Base-by-base conservation (phyloP, 2,888 invertebrate genomes). In the Malacosoma neustria region DNA sequence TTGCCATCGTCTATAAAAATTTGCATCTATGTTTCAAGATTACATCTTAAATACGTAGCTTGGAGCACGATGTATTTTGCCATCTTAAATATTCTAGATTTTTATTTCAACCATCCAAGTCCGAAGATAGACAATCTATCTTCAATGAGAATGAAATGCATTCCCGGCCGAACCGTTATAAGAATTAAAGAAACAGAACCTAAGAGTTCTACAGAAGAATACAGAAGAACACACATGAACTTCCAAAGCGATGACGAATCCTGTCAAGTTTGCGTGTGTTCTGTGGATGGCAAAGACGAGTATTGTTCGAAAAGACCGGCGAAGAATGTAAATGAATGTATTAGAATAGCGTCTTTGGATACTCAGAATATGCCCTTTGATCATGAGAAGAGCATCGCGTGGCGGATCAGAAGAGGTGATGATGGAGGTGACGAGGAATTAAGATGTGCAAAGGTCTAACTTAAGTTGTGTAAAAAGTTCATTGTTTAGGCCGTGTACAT, bases 221-320 rank as follows among this genome's bases (percentile, higher is more conserved):
- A 30, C 11, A 51, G 66, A 37, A 55, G 68, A 29, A 40, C 44
- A 0, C 76, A 77, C 29, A 77, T 71, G 72, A 68, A 55, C 4
- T 42, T 46, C 1, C 43, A 45, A 2, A 46, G 49, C 0, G 49
- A 61, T n/a, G 65, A 72, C 7, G 64, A 74, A 12, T 36, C 34
- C 1, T 84, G 84, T 36, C 48, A 57, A 35, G 51, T 82, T 0
- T 85, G 84, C 33, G 62, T 80, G 0, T 85, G 84, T 34, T 72
- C 77, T 0, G 49, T 49, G 0, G 66, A 70, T 1, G 84, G 79
- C 0, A 65, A 61, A 45, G 51, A 72, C 31, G 70, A 79, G 30
- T 61, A 70, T 31, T 85, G 84, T 35, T 61, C 54, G 1, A 61
- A 55, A 3, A 62, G 81, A 51, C 72, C 79, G 2, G 73, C 76